Conservation (phyloP, 2,113 vertebrate genomes). For the Axis porcinus region DNA sequence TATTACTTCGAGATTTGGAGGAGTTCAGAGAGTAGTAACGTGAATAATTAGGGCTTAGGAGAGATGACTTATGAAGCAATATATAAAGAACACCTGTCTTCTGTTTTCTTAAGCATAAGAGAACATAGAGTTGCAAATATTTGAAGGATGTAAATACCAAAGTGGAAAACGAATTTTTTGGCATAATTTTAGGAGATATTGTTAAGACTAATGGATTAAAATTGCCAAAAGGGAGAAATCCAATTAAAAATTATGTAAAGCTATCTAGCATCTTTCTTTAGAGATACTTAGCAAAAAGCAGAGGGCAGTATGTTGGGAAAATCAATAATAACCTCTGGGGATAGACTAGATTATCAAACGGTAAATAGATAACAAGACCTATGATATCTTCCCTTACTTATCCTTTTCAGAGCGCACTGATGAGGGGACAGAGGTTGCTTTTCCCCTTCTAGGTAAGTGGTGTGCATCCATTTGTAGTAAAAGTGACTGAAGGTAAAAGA, state of each 20-base stretch:
- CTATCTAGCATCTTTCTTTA: not conserved
- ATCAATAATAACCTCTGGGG: conserved; percentile 21
- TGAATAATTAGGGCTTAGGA: conserved; percentile 41
- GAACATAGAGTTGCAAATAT: conserved; percentile 29
- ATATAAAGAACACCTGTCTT: conserved; percentile 7
- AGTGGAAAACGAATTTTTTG: conserved; percentile 40
- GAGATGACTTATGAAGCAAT: not conserved
- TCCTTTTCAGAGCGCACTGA: conserved; percentile 68
- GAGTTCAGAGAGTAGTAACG: conserved; percentile 22
- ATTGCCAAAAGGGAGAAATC: conserved; percentile 17
- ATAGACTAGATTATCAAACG: conserved; percentile 12
- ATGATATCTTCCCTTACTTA: conserved; percentile 71
- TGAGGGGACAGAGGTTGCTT: conserved; percentile 64
- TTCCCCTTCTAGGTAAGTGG: conserved; percentile 65
- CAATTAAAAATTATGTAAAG: conserved; percentile 34
- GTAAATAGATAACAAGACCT: conserved; percentile 61
- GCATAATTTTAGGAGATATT: conserved; percentile 26
- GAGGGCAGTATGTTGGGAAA: not conserved
- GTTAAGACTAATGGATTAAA: conserved; percentile 39
- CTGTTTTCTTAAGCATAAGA: conserved; percentile 45
- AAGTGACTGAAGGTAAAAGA: conserved; percentile 18
- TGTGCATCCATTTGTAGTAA: conserved; percentile 62
- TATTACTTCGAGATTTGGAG: conserved; percentile 34
- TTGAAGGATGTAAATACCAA: conserved; percentile 41
- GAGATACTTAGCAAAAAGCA: conserved; percentile 41